Evolutionary conservation across 2,797 vertebrate species (phyloP).

Genomic region (Mergus octosetaceus): DNA sequence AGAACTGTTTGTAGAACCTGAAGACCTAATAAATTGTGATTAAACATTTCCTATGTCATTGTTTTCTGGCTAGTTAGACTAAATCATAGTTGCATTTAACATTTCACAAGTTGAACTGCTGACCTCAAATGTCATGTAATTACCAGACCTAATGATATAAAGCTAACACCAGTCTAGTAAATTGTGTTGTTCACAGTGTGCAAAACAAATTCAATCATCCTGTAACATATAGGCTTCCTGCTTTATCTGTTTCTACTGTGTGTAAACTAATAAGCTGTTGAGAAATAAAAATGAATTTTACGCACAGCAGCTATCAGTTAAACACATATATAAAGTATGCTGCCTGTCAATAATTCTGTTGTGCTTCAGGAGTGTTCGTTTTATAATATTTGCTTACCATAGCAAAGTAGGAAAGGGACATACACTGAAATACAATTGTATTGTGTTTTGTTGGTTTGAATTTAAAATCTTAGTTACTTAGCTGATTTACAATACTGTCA

Average conservation of each 20-base stretch:
- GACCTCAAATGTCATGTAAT: neutral
- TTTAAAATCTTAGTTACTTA: neutral
- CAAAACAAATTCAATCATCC: neutral
- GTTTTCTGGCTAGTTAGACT: constrained; percentile 6
- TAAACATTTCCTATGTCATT: neutral
- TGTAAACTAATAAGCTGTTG: neutral
- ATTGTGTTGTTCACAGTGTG: neutral
- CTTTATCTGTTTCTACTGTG: neutral
- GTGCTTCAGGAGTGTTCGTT: neutral
- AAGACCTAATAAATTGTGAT: neutral
- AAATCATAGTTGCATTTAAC: neutral
- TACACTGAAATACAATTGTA: neutral
- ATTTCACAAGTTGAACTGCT: constrained; percentile 17
- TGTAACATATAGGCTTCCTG: neutral
- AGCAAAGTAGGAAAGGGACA: neutral
- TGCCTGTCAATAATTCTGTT: neutral
- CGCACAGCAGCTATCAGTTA: neutral
- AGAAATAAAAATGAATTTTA: neutral
- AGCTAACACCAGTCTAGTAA: neutral
- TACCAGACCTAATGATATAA: neutral
- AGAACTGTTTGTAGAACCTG: neutral
- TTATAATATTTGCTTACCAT: neutral
- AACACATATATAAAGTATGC: neutral
- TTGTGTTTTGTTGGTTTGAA: neutral
- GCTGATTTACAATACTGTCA: neutral